Conservation (phyloP, 2,797 vertebrate species). For the Arnoldichthys spilopterus region DNA sequence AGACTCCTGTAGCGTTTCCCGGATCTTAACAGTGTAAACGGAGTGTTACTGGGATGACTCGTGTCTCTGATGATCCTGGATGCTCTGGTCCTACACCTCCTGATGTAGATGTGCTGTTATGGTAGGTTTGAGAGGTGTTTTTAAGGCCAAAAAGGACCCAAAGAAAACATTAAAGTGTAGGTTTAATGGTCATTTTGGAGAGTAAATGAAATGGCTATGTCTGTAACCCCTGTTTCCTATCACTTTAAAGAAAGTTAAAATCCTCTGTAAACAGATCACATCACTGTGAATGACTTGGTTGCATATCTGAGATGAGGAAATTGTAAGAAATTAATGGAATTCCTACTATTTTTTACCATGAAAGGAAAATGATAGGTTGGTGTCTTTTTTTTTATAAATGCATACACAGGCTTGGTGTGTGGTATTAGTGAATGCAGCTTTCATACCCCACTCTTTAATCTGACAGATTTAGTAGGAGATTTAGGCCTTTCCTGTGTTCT, state of each 20-base stretch:
- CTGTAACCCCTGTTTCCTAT: background rate
- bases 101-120: too few relatives aligned
- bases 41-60: too few relatives aligned
- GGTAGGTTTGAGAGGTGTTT: too few relatives aligned
- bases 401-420: slow-evolving; percentile 14
- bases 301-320: background rate
- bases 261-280: background rate
- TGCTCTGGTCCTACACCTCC: too few relatives aligned
- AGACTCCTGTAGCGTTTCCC: too few relatives aligned
- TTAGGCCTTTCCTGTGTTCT: slow-evolving; percentile 24
- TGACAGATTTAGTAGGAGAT: slow-evolving; percentile 14
- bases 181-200: too few relatives aligned
- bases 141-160: too few relatives aligned
- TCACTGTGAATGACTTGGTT: background rate
- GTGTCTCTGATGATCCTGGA: too few relatives aligned
- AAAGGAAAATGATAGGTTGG: background rate
- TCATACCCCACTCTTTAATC: background rate
- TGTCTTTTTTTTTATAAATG: background rate
- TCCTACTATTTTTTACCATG: background rate
- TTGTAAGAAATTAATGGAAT: background rate
- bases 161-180: too few relatives aligned
- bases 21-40: too few relatives aligned
- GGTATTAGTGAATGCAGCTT: slow-evolving; percentile 28
- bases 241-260: background rate
- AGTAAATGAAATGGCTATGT: too few relatives aligned